These are phyloP conservation scores for Megaceryle alcyon DNA, from an alignment of 2,797 vertebrate genomes.

Conservation along the genomic window DNA sequence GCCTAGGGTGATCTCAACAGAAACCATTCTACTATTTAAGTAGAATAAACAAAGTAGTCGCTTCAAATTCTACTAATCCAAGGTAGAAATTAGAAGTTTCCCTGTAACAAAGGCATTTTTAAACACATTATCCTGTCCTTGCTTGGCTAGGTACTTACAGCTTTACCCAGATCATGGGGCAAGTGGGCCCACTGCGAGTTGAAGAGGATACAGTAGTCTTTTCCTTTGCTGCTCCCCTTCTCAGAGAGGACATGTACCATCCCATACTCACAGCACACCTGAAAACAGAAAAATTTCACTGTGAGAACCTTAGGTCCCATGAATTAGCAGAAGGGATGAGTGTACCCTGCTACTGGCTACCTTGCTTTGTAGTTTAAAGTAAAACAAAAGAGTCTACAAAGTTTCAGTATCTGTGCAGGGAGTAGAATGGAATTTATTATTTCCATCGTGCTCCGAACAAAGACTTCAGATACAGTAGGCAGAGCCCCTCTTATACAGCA, in stretches of 20 bases:
- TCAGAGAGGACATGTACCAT: slow-evolving; percentile 92
- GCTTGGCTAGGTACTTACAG: slow-evolving; percentile 82
- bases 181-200: slow-evolving; percentile 95
- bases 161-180: slow-evolving; percentile 92
- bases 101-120: neutral
- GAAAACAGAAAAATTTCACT: neutral
- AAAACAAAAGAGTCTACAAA: neutral
- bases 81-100: neutral
- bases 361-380: neutral
- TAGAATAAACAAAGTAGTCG: neutral
- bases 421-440: neutral
- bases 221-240: slow-evolving; percentile 81
- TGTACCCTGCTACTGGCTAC: neutral
- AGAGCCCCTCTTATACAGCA: neutral
- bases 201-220: slow-evolving; percentile 97
- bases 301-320: neutral
- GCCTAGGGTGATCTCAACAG: neutral
- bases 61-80: neutral
- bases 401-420: neutral
- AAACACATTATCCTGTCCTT: neutral
- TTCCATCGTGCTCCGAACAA: neutral
- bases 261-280: slow-evolving; percentile 91
- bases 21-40: neutral
- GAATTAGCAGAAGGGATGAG: neutral
- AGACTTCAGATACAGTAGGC: neutral